Evolutionary conservation across 2,113 vertebrate genomes (phyloP).

Genomic region (Anolis sagrei): DNA sequence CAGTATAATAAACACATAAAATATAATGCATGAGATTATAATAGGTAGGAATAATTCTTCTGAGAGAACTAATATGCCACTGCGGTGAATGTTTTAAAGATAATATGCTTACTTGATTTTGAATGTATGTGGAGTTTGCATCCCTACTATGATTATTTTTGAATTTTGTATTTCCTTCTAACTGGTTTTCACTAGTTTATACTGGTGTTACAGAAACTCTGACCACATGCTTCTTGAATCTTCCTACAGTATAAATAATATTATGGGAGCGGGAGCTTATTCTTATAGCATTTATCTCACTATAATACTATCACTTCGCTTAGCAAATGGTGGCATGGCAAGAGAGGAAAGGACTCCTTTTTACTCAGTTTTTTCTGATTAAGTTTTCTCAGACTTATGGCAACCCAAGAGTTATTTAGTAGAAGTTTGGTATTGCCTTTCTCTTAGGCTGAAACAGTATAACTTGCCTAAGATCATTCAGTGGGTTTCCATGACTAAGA

Average conservation of each 20-base stretch:
- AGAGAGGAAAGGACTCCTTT: not conserved
- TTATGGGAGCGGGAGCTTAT: not conserved
- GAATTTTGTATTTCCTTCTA: not conserved
- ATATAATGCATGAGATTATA: not conserved
- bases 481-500: too few species aligned
- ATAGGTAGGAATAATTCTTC: not conserved
- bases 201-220: not conserved
- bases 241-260: not conserved
- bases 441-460: too few species aligned
- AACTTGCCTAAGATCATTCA: too few species aligned
- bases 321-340: not conserved
- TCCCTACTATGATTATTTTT: not conserved
- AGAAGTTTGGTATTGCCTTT: too few species aligned
- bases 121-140: not conserved
- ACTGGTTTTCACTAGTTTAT: not conserved
- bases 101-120: not conserved
- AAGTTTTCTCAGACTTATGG: too few species aligned
- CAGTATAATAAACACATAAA: not conserved
- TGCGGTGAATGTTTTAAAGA: conserved; percentile 2
- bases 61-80: not conserved
- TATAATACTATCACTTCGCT: not conserved
- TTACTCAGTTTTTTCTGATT: not conserved
- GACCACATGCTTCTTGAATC: not conserved
- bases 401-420: too few species aligned
- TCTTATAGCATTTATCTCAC: not conserved